Percentiles rank a stretch among this genome's conserved stretches.
Evolutionary conservation across 2,888 invertebrate genomes (phyloP).

Genomic region (Philereme transversata): DNA sequence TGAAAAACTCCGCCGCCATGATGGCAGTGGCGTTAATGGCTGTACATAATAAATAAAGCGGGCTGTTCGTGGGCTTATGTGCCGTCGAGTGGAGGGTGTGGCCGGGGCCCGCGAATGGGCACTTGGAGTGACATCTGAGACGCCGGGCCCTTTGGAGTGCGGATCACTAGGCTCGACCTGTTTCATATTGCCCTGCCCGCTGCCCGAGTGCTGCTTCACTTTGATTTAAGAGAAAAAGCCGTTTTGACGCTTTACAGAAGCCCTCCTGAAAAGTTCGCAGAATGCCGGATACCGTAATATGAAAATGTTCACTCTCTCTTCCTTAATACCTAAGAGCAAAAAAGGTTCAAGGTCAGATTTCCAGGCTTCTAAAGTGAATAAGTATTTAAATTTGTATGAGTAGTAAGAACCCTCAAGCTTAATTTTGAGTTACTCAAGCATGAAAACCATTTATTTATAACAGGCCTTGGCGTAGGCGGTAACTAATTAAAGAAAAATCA

Average conservation of each 20-base stretch:
- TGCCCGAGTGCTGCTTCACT: constrained; percentile 77
- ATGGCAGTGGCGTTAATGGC: constrained; percentile 81
- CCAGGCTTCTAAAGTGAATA: constrained; percentile 16
- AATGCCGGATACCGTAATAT: constrained; percentile 49
- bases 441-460: constrained; percentile 9
- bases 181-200: constrained; percentile 80
- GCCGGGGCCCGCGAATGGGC: constrained; percentile 80
- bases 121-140: constrained; percentile 81
- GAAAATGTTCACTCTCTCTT: constrained; percentile 41
- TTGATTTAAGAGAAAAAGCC: constrained; percentile 80
- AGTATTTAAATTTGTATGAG: constrained; percentile 24
- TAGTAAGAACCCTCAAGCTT: constrained; percentile 11
- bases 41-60: constrained; percentile 84
- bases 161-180: constrained; percentile 75
- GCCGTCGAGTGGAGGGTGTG: constrained; percentile 82
- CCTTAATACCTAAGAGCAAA: constrained; percentile 27
- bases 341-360: constrained; percentile 35
- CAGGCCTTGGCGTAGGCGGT: background rate
- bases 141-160: constrained; percentile 78
- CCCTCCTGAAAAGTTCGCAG: constrained; percentile 56
- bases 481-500: constrained; percentile 9
- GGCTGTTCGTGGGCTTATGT: constrained; percentile 79
- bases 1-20: constrained; percentile 81
- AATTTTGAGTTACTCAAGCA: constrained; percentile 11
- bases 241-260: constrained; percentile 65